Base-by-base conservation (phyloP, 1,140 invertebrate genomes). In the Kradibia gibbosae region DNA sequence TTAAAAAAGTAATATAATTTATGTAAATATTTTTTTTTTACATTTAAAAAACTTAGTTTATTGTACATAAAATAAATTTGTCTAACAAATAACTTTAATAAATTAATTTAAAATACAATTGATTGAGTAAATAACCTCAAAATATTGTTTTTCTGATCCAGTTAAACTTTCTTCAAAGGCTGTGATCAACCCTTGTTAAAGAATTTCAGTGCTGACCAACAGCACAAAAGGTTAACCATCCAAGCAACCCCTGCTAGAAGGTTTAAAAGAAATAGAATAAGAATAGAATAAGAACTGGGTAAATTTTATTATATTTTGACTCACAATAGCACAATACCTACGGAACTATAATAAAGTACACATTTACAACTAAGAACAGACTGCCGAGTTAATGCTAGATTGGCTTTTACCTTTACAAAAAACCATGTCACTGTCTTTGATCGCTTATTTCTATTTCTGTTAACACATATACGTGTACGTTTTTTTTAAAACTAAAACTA, bases 251-350 rank as follows among this genome's bases (percentile, higher is more conserved):
- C n/a, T n/a, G 17, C 17, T 42, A 34, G 15, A 81, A 55, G 76
- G 76, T 81, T 57, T 76, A 76, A 81, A 81, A 70, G 57, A 81
- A 57, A 57, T 28, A 7, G n/a, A n/a, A n/a, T n/a, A n/a, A n/a
- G n/a, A n/a, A n/a, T n/a, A n/a, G n/a, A n/a, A n/a, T n/a, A 72
- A 50, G 36, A 73, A 73, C 22, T 34, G 31, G 3, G 25, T 48
- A 25, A 11, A 73, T 73, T 73, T 36, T 17, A 80, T 73, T 60
- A 55, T 60, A 62, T 48, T n/a, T n/a, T n/a, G n/a, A n/a, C n/a
- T n/a, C n/a, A n/a, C n/a, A n/a, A n/a, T n/a, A n/a, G n/a, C n/a
- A n/a, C n/a, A n/a, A n/a, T n/a, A n/a, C n/a, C n/a, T n/a, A n/a
- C n/a, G n/a, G n/a, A n/a, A n/a, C n/a, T n/a, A n/a, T n/a, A n/a